Evolutionary conservation across 2,888 invertebrate species (phyloP), one percentile per base, ranked within the genome.

Genomic region (Pemphredon lugubris): DNA sequence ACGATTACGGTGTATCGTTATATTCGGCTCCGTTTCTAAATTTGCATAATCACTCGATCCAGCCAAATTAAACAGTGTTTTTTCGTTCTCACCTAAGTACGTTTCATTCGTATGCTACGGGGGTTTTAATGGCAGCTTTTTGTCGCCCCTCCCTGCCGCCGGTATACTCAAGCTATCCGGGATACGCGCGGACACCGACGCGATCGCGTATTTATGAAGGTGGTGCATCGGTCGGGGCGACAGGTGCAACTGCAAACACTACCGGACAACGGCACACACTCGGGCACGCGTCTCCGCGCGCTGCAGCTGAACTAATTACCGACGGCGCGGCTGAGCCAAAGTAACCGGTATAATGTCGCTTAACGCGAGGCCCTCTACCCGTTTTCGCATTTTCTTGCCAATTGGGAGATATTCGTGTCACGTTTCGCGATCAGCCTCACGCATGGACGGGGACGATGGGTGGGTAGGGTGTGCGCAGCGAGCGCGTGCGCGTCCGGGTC

Each of bases 221-320:
- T 75, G n/a, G 71, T 69, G 77, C 79, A 73, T 69, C 77, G 77
- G 70, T 63, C 73, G 64, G 58, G 60, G 60, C 54, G 84, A 84
- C 83, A 84, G 85, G 84, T 84, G 86, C 86, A 84, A 74, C 73
- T 63, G 79, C 80, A 69, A 32, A 68, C 26, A 59, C 72, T 53
- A 42, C 51, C 47, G 30, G 50, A 47, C 30, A 11, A 58, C 58
- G 67, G 58, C 57, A 61, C 1, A 39, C 39, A 39, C 14, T 13
- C 6, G 64, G 77, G 83, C 83, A 83, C 83, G 83, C 83, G 83
- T 79, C 69, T 73, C 70, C 58, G 66, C 50, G 59, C 58, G 48
- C 54, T 68, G 77, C 84, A 82, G 82, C 83, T 81, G 81, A 81
- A 69, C 82, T 82, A 83, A 83, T 84, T 84, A 82, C 73, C 70